Conservation (phyloP, 2,797 vertebrate genomes). For the Anniella stebbinsi region DNA sequence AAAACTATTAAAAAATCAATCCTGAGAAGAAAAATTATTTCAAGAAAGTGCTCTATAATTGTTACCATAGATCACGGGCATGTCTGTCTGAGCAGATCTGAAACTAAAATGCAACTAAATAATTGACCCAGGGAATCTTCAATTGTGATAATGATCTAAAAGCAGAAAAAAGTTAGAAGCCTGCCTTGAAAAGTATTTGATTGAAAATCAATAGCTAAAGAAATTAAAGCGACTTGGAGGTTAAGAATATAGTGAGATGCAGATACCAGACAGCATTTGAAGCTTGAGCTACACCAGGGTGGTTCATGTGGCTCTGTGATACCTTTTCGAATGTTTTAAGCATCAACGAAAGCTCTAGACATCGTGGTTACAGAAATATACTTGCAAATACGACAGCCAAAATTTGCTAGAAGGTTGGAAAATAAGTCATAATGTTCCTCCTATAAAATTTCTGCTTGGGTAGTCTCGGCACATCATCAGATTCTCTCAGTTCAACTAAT, state of each 20-base stretch:
- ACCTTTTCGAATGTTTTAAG: neutral
- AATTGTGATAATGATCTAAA: neutral
- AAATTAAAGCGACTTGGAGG: neutral
- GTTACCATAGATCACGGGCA: neutral
- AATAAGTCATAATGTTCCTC: neutral
- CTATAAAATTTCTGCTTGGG: neutral
- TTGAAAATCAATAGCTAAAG: neutral
- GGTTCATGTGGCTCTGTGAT: neutral
- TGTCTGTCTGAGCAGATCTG: neutral
- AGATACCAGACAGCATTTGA: neutral
- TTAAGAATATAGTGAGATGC: neutral
- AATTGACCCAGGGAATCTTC: neutral
- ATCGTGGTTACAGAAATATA: neutral
- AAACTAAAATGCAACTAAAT: neutral
- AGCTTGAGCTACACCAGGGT: neutral
- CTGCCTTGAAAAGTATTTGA: neutral
- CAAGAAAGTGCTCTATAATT: neutral
- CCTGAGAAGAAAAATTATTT: constrained; percentile 1
- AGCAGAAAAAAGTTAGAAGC: neutral
- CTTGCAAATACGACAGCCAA: neutral
- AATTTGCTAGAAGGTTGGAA: neutral
- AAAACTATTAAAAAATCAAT: neutral
- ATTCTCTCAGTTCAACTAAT: neutral
- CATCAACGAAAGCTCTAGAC: neutral
- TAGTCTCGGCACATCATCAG: neutral